Evolutionary conservation across 2,888 invertebrate species (phyloP).

Genomic region (Xiphydria camelus): DNA sequence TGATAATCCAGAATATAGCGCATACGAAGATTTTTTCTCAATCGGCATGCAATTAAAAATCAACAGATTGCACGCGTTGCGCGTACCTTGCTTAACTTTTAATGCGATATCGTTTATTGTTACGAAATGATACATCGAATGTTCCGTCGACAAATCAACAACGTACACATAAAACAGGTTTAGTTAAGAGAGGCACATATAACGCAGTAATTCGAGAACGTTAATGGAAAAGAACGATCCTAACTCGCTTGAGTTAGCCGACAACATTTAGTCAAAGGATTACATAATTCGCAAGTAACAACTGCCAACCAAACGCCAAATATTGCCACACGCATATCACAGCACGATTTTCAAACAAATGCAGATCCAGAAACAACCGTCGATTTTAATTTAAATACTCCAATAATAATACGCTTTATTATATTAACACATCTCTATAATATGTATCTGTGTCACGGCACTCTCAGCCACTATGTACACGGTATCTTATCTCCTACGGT

Average conservation of each 20-base stretch:
- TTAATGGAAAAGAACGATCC: conserved; percentile 20
- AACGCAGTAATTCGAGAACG: too few relatives aligned
- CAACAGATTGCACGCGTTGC: too few relatives aligned
- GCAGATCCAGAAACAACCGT: conserved; percentile 35
- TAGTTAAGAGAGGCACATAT: conserved; percentile 28
- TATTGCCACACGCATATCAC: conserved; percentile 45
- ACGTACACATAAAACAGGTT: conserved; percentile 32
- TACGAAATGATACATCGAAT: conserved; percentile 32
- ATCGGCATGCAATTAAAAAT: too few relatives aligned
- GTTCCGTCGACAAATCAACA: conserved; percentile 33
- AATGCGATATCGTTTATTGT: conserved; percentile 35
- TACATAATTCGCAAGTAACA: conserved; percentile 26
- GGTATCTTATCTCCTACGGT: too few relatives aligned
- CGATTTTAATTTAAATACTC: conserved; percentile 47
- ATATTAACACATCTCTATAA: conserved; percentile 45
- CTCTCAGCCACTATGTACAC: conserved; percentile 14
- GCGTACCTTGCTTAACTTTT: too few relatives aligned
- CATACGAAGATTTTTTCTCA: too few relatives aligned
- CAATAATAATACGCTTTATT: conserved; percentile 41
- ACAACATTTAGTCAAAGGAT: conserved; percentile 27
- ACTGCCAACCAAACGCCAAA: conserved; percentile 27
- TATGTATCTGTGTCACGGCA: conserved; percentile 26
- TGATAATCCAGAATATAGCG: too few relatives aligned
- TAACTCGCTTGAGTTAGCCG: conserved; percentile 27
- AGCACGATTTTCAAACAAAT: conserved; percentile 50